phyloP scores from a whole-genome alignment of 2,888 invertebrate genomes.

The Chrysodeixis includens region DNA sequence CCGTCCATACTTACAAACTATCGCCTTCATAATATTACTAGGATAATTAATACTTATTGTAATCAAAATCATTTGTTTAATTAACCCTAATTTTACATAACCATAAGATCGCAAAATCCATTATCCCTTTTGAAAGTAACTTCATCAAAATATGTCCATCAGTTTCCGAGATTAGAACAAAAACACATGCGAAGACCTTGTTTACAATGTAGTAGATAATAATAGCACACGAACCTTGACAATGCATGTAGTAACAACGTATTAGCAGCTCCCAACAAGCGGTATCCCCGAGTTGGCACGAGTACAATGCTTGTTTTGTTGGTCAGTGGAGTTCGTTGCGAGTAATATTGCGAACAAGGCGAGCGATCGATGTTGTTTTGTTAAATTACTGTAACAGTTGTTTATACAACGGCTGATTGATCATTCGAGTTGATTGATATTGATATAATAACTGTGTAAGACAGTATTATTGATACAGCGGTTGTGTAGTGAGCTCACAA shows the following conservation, averaged over 20 bases:
- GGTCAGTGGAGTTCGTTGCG: conserved; percentile 24
- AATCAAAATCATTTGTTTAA: too few relatives aligned
- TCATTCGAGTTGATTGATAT: conserved; percentile 22
- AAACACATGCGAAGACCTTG: conserved; percentile 18
- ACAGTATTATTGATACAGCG: neutral
- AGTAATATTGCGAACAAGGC: conserved; percentile 35
- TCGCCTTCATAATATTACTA: too few relatives aligned
- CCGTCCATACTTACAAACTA: too few relatives aligned
- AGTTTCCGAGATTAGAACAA: neutral
- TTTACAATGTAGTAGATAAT: conserved; percentile 38
- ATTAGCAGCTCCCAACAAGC: conserved; percentile 16
- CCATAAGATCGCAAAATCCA: too few relatives aligned
- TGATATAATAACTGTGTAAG: conserved; percentile 11
- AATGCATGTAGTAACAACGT: conserved; percentile 24
- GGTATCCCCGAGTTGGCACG: conserved; percentile 54
- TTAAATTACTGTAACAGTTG: neutral
- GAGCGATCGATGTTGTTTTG: conserved; percentile 23
- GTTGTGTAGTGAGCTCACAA: neutral
- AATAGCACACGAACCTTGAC: conserved; percentile 47
- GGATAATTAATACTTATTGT: too few relatives aligned
- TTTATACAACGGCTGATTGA: conserved; percentile 36
- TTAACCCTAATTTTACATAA: too few relatives aligned
- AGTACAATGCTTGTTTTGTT: conserved; percentile 62
- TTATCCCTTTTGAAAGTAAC: neutral
- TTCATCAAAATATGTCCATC: conserved; percentile 1